These are phyloP conservation scores for Myanophis thanlyinensis DNA, from an alignment of 2,113 vertebrate genomes.

Conservation along the genomic window DNA sequence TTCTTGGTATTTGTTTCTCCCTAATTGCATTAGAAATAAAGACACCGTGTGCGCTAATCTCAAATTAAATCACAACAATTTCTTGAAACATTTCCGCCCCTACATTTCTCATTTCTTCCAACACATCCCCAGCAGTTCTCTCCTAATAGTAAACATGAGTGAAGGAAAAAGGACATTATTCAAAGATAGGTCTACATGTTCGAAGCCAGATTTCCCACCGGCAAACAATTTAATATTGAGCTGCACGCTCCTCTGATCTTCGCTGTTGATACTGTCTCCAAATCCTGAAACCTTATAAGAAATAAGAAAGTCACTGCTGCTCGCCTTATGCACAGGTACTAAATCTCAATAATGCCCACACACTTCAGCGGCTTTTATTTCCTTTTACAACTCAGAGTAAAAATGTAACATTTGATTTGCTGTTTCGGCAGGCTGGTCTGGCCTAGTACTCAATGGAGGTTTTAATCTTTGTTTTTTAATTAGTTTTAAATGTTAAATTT, in stretches of 20 bases:
- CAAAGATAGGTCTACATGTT: not conserved
- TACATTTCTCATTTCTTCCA: not conserved
- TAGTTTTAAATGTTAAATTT: too few relatives aligned
- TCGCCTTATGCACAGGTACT: not conserved
- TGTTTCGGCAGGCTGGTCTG: too few relatives aligned
- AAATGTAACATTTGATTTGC: slow-evolving; percentile 30
- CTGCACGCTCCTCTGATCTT: not conserved
- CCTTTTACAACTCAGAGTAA: slow-evolving; percentile 32
- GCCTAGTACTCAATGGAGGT: too few relatives aligned
- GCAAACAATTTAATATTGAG: slow-evolving; percentile 15
- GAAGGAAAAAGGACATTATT: not conserved
- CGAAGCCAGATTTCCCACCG: not conserved
- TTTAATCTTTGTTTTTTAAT: too few relatives aligned
- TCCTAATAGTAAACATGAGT: not conserved
- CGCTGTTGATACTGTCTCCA: not conserved
- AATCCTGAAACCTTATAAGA: not conserved
- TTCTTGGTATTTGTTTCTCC: not conserved
- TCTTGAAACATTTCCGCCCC: not conserved
- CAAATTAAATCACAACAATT: not conserved
- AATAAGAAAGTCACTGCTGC: not conserved
- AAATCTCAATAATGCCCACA: not conserved
- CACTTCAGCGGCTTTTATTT: not conserved
- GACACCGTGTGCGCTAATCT: not conserved
- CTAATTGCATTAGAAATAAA: not conserved
- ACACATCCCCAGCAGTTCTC: not conserved